A percentile compares a stretch with the other conserved stretches of the same genome.
phyloP scores from a whole-genome alignment of 2,797 vertebrate genomes.

The Psittacula echo region DNA sequence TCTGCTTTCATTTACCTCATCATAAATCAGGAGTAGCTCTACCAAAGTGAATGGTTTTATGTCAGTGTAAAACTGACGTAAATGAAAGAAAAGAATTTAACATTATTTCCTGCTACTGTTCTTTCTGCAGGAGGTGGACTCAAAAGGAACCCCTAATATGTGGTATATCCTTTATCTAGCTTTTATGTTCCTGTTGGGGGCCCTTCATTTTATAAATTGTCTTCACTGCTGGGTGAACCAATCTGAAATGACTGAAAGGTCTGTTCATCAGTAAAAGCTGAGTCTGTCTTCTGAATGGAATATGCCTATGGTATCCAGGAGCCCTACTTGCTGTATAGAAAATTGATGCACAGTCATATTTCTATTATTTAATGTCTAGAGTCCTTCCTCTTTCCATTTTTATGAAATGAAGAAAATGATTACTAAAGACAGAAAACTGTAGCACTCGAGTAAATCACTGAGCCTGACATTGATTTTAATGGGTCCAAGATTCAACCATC shows the following conservation, averaged over 20 bases:
- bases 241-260: background rate
- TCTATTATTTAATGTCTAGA: background rate
- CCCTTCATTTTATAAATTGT: background rate
- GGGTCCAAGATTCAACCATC: slow-evolving; percentile 18
- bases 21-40: slow-evolving; percentile 53
- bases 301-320: background rate
- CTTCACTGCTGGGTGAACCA: background rate
- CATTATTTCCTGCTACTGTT: slow-evolving; percentile 41
- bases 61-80: slow-evolving; percentile 11
- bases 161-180: background rate
- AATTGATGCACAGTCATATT: background rate
- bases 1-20: slow-evolving; percentile 49
- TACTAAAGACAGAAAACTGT: slow-evolving; percentile 24
- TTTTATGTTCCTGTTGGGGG: background rate
- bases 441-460: background rate
- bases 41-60: background rate
- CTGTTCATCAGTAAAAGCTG: background rate
- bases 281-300: background rate
- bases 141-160: background rate
- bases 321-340: background rate
- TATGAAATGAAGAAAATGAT: background rate
- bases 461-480: slow-evolving; percentile 52
- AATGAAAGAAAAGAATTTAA: slow-evolving; percentile 31
- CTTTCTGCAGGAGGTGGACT: background rate
- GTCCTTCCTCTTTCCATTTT: background rate